These are phyloP conservation scores for Dryocosmus kuriphilus DNA, from an alignment of 2,888 invertebrate genomes.

Conservation along the genomic window DNA sequence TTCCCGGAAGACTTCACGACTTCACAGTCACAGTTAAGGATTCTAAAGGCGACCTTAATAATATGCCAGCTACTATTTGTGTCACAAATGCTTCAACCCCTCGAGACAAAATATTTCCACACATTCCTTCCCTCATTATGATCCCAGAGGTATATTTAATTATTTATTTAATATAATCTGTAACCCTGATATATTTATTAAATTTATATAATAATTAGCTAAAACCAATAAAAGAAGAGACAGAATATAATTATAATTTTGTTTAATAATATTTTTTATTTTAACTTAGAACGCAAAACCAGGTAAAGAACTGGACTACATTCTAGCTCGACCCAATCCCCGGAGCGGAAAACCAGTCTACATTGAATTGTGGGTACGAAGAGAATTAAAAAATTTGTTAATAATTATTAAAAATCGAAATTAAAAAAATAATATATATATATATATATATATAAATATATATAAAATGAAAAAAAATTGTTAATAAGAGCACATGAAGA, in stretches of 20 bases:
- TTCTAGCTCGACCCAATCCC: constrained; percentile 89
- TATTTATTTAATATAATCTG: neutral
- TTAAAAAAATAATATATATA: neutral
- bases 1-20: constrained; percentile 91
- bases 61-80: constrained; percentile 88
- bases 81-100: constrained; percentile 92
- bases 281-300: constrained; percentile 83
- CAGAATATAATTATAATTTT: no score
- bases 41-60: constrained; percentile 87
- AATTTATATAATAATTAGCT: no score
- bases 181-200: no score
- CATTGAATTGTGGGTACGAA: constrained; percentile 89
- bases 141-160: constrained; percentile 84
- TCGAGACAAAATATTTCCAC: constrained; percentile 90
- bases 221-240: no score
- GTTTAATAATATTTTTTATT: constrained; percentile 32
- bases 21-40: constrained; percentile 86
- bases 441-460: no score
- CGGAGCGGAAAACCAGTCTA: constrained; percentile 87
- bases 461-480: no score
- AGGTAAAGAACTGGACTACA: constrained; percentile 89
- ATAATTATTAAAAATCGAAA: neutral
- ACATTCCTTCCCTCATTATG: constrained; percentile 87
- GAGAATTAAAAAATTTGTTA: neutral
- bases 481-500: no score